phyloP scores from a whole-genome alignment of 2,888 invertebrate species.

The Apotomis betuletana region DNA sequence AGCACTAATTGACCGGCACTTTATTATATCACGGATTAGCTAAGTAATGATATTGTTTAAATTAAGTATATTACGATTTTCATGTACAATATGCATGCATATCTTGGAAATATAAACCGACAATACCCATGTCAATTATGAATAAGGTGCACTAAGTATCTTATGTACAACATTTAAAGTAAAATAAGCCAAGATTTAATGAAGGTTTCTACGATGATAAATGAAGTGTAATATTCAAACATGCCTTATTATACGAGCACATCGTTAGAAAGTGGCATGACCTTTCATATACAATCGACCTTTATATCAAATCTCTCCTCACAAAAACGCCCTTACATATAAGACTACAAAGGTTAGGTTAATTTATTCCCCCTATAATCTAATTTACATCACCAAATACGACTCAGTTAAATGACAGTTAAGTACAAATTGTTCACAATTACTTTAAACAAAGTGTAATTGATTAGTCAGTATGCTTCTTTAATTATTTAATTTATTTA shows the following conservation, averaged over 20 bases:
- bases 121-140: too few relatives aligned
- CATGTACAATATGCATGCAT: too few relatives aligned
- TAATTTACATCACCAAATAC: slow-evolving; percentile 15
- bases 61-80: too few relatives aligned
- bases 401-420: slow-evolving; percentile 10
- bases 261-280: slow-evolving; percentile 19
- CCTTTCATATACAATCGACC: slow-evolving; percentile 23
- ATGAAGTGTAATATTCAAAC: slow-evolving; percentile 6
- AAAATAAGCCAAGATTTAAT: background rate
- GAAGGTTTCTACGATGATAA: slow-evolving; percentile 5
- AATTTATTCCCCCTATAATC: slow-evolving; percentile 26
- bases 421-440: slow-evolving; percentile 16
- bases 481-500: slow-evolving; percentile 8
- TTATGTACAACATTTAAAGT: too few relatives aligned
- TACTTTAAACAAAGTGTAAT: slow-evolving; percentile 4
- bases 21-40: too few relatives aligned
- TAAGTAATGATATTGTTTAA: too few relatives aligned
- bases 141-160: too few relatives aligned
- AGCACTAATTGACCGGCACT: too few relatives aligned
- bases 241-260: background rate
- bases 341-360: background rate
- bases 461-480: slow-evolving; percentile 11
- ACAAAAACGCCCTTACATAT: background rate
- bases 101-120: too few relatives aligned
- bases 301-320: slow-evolving; percentile 7